Conservation (phyloP, 2,888 invertebrate genomes). For the Lamellibrachia columna region DNA sequence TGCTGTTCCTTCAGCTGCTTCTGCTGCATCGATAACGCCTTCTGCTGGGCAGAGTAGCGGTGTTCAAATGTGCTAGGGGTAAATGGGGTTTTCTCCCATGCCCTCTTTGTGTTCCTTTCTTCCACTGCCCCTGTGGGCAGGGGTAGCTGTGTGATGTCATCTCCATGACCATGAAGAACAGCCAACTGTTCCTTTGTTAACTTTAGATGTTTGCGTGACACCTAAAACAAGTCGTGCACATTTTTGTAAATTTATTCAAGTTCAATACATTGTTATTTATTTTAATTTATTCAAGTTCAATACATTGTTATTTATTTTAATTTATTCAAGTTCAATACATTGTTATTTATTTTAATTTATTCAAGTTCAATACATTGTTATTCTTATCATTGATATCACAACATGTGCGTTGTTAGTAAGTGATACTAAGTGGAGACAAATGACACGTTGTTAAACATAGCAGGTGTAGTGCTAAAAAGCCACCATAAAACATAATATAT, state of each 20-base stretch:
- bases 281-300: too few species aligned
- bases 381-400: too few species aligned
- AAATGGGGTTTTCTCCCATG: slow-evolving; percentile 26
- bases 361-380: too few species aligned
- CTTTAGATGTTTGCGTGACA: slow-evolving; percentile 30
- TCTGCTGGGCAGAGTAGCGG: slow-evolving; percentile 60
- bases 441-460: too few species aligned
- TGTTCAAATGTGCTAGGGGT: slow-evolving; percentile 28
- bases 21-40: slow-evolving; percentile 58
- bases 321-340: too few species aligned
- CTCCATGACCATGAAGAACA: neutral
- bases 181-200: slow-evolving; percentile 22
- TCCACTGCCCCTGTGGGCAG: neutral
- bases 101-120: slow-evolving; percentile 7
- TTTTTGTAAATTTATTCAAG: neutral
- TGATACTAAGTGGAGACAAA: too few species aligned
- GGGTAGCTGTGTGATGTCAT: neutral
- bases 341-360: too few species aligned
- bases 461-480: too few species aligned
- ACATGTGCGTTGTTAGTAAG: too few species aligned
- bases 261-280: too few species aligned
- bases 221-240: slow-evolving; percentile 20
- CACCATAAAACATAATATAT: too few species aligned
- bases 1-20: slow-evolving; percentile 53
- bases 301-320: too few species aligned